Percentiles rank a stretch among this genome's conserved stretches.
Evolutionary conservation across 30 jellyfish, hydroid and myxozoan genomes (phyloP).

Genomic region (Morbakka virulenta): DNA sequence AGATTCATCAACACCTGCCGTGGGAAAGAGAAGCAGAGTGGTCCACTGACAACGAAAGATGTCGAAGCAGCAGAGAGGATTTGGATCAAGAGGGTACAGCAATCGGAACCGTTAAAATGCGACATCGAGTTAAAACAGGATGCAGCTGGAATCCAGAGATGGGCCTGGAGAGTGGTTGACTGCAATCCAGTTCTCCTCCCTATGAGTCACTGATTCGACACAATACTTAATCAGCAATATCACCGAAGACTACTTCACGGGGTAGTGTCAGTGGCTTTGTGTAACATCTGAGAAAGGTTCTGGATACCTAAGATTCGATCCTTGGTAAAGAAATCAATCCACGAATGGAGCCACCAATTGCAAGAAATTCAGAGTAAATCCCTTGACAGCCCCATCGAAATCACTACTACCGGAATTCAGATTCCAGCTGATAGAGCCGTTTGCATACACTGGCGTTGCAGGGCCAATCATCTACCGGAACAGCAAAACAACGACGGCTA

Average conservation of each 20-base stretch:
- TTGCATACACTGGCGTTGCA: constrained; percentile 34
- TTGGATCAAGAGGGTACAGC: constrained; percentile 28
- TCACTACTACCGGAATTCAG: constrained; percentile 33
- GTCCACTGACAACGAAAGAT: constrained; percentile 22
- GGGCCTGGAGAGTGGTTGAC: constrained; percentile 30
- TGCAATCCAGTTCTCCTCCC: constrained; percentile 42
- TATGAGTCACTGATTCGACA: constrained; percentile 6
- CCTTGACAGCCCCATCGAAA: constrained; percentile 29
- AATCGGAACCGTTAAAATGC: constrained; percentile 7
- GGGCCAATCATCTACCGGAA: constrained; percentile 29
- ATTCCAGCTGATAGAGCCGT: constrained; percentile 7
- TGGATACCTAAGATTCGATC: constrained; percentile 37
- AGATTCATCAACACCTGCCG: constrained; percentile 32
- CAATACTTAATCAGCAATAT: constrained; percentile 28
- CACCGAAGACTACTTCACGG: constrained; percentile 41
- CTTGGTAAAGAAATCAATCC: constrained; percentile 7
- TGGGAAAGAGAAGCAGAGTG: constrained; percentile 7
- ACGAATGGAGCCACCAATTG: not conserved
- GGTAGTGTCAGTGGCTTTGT: constrained; percentile 44
- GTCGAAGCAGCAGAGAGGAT: not conserved
- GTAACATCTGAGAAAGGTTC: constrained; percentile 14
- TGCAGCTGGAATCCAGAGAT: constrained; percentile 18
- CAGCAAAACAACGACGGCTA: not conserved
- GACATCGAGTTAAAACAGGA: constrained; percentile 2
- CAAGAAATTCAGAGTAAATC: constrained; percentile 23